Conservation (phyloP, 2,113 vertebrate genomes). For the Tricholaema leucomelas region DNA sequence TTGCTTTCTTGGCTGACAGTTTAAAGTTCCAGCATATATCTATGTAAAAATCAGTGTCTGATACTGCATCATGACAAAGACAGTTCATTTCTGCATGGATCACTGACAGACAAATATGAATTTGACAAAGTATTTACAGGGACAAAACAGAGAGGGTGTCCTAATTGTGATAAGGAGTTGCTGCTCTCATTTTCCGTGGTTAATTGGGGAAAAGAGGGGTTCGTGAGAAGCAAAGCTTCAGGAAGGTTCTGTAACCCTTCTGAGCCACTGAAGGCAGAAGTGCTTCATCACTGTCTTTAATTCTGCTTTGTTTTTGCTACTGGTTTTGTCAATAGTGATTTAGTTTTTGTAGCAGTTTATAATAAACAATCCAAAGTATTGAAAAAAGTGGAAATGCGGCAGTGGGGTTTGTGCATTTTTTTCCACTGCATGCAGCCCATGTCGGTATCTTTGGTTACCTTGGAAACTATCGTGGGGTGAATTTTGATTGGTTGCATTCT, state of each 20-base stretch:
- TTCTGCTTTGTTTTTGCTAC: neutral
- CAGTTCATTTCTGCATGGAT: neutral
- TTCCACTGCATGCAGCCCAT: neutral
- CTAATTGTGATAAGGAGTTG: neutral
- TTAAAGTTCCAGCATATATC: neutral
- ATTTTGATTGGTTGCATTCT: constrained; percentile 62
- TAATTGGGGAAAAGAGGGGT: neutral
- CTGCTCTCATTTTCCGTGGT: neutral
- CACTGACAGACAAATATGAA: neutral
- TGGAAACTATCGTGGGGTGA: constrained; percentile 64
- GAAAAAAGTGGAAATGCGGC: constrained; percentile 14
- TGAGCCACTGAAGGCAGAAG: neutral
- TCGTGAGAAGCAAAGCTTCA: neutral
- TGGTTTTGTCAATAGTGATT: neutral
- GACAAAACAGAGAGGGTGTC: neutral
- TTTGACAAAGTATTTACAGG: neutral
- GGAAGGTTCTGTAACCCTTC: neutral
- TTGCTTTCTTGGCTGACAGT: neutral
- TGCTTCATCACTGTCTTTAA: neutral
- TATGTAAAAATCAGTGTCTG: neutral
- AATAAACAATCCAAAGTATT: neutral
- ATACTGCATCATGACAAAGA: neutral
- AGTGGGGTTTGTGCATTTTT: constrained; percentile 15
- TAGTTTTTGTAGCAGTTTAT: neutral
- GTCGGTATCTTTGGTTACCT: constrained; percentile 69